These are phyloP conservation scores for Lepetodrilus schrolli DNA, from an alignment of 2,888 invertebrate genomes.

Conservation along the genomic window DNA sequence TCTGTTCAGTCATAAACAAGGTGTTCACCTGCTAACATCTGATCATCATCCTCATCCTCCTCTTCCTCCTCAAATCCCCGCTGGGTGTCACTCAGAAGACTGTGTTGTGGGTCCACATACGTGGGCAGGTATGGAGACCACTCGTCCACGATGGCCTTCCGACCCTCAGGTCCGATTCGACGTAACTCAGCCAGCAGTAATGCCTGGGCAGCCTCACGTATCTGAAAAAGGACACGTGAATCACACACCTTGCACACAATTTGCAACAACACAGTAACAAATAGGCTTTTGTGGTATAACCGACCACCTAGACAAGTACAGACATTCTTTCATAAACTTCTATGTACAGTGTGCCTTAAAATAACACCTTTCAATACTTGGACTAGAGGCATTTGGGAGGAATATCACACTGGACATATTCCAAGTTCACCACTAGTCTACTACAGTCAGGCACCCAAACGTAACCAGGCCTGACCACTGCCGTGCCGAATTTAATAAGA, in stretches of 20 bases:
- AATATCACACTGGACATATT: too few relatives aligned
- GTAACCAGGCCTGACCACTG: too few relatives aligned
- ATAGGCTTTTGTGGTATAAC: too few relatives aligned
- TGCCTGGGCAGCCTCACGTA: constrained; percentile 96
- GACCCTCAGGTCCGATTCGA: constrained; percentile 90
- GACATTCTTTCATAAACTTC: too few relatives aligned
- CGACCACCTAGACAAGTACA: too few relatives aligned
- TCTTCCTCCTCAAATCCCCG: constrained; percentile 54
- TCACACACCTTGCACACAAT: too few relatives aligned
- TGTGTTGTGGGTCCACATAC: constrained; percentile 75
- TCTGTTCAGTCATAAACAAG: not conserved
- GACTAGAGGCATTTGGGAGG: too few relatives aligned
- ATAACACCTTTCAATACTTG: too few relatives aligned
- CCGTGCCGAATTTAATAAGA: too few relatives aligned
- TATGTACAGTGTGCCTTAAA: too few relatives aligned
- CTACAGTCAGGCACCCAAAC: too few relatives aligned
- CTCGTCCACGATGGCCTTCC: constrained; percentile 92
- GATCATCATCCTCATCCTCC: constrained; percentile 60
- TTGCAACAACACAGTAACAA: not conserved
- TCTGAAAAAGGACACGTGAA: constrained; percentile 74
- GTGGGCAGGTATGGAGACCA: constrained; percentile 97
- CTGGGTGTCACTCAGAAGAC: constrained; percentile 70
- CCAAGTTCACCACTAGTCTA: too few relatives aligned
- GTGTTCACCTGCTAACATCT: constrained; percentile 53
- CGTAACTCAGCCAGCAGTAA: constrained; percentile 93